Evolutionary conservation across 2,113 vertebrate species (phyloP), one percentile per base, ranked within the genome.

Genomic region (Plecotus auritus): DNA sequence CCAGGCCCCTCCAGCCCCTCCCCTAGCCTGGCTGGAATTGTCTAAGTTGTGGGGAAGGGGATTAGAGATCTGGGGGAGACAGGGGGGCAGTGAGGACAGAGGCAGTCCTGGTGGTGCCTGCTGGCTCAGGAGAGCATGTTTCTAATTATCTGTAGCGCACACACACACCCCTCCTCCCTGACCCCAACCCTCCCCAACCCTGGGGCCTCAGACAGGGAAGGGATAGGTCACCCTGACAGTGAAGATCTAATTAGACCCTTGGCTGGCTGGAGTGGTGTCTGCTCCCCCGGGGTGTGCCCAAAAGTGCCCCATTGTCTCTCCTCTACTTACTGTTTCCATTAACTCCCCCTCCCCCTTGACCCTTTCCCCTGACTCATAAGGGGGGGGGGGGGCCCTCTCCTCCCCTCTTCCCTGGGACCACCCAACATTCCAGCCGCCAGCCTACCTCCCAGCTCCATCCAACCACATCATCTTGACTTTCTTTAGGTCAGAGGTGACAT

Each of bases 61-160:
- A 47, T 9, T 18, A 72, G 51, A 51, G 49, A 59, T n/a, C 49
- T 73, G 42, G 74, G 70, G 51, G 59, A 45, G n/a, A 22, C 30
- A n/a, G n/a, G 7, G 56, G 11, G 49, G 45, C 8, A 4, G n/a
- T 3, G 28, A 35, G 42, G 56, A 17, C 49, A 73, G 78, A 54
- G 72, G 88, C 87, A 84, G 91, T 93, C 85, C 83, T 64, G 28
- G 9, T 64, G 95, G 92, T 49, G 89, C 93, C 96, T 91, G 85
- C 86, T 87, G 20, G 32, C 80, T 69, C 85, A 51, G 56, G 4
- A 42, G 32, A 90, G 64, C 49, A 28, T 96, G 95, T 96, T 97
- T 97, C 92, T 93, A 95, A 97, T 96, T 96, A 96, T 78, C 91
- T 73, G 45, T 45, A 35, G 51, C 18, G 30, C 67, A 23, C 40